Evolutionary conservation across 2,113 vertebrate genomes (phyloP).

Genomic region (Lepidothrix coronata): DNA sequence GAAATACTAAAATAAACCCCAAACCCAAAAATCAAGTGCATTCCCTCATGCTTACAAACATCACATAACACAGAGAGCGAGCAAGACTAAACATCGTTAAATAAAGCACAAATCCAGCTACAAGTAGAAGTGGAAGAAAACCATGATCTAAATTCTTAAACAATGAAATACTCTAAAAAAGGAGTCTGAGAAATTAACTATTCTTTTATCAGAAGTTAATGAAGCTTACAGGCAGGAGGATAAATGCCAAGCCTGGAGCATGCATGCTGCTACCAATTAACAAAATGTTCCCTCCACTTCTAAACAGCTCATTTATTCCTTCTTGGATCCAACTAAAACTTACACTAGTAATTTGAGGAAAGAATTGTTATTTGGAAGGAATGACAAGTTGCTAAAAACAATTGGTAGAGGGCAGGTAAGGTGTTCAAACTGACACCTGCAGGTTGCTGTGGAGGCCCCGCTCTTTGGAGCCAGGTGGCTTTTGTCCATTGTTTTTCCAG

Average conservation of each 20-base stretch:
- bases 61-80: neutral
- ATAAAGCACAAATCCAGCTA: neutral
- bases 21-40: neutral
- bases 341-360: neutral
- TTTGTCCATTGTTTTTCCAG: neutral
- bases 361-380: neutral
- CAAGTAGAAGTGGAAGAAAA: slow-evolving; percentile 22
- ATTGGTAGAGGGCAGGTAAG: neutral
- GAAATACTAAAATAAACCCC: neutral
- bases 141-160: neutral
- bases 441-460: fast-evolving
- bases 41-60: neutral
- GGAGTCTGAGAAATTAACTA: slow-evolving; percentile 15
- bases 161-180: neutral
- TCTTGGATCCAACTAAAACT: neutral
- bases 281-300: neutral
- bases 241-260: neutral
- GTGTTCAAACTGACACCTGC: neutral
- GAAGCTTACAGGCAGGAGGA: slow-evolving; percentile 22
- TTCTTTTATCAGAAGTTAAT: slow-evolving; percentile 25
- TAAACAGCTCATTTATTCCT: neutral
- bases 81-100: neutral
- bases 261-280: slow-evolving; percentile 31
- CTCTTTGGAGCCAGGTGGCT: fast-evolving
- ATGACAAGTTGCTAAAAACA: neutral